A percentile compares a stretch with the other conserved stretches of the same genome.
Conservation (phyloP, 35 echinoderm and acorn worm species). For the Ophioderma brevispina region DNA sequence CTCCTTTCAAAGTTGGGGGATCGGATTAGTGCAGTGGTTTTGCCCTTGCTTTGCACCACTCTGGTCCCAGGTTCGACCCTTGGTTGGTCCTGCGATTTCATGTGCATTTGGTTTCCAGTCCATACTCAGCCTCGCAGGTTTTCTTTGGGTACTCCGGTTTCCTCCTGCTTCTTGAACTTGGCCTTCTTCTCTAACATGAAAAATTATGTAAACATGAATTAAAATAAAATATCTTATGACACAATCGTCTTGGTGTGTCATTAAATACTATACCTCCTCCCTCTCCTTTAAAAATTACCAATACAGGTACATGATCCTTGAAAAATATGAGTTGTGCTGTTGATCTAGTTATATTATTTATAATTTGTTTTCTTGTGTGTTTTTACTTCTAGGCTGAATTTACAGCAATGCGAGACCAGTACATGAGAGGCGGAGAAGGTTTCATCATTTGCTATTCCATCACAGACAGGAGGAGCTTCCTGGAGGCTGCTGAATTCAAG, state of each 20-base stretch:
- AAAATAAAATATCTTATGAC: background rate
- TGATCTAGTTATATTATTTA: background rate
- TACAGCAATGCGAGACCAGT: conserved; percentile 98
- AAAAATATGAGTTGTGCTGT: background rate
- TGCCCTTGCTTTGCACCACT: too few relatives aligned
- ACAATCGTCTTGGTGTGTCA: background rate
- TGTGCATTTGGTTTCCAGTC: too few relatives aligned
- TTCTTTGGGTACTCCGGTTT: too few relatives aligned
- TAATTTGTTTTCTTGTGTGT: background rate
- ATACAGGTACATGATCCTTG: background rate
- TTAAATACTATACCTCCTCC: background rate
- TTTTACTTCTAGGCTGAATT: conserved; percentile 80
- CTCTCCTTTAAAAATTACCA: too few relatives aligned
- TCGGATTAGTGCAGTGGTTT: too few relatives aligned
- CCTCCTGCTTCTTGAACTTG: too few relatives aligned
- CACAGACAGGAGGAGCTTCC: conserved; percentile 96
- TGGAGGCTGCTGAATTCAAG: conserved; percentile 98
- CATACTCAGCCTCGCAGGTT: too few relatives aligned
- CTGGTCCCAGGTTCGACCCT: too few relatives aligned
- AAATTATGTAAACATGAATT: background rate
- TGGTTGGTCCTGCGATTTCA: too few relatives aligned
- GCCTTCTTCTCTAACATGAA: background rate
- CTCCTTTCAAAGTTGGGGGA: too few relatives aligned
- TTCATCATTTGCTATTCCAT: conserved; percentile 99
- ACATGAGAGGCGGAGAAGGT: conserved; percentile 95